Evolutionary conservation across 2,888 invertebrate species (phyloP), one percentile per base, ranked within the genome.

Genomic region (Dysmachus trigonus): DNA sequence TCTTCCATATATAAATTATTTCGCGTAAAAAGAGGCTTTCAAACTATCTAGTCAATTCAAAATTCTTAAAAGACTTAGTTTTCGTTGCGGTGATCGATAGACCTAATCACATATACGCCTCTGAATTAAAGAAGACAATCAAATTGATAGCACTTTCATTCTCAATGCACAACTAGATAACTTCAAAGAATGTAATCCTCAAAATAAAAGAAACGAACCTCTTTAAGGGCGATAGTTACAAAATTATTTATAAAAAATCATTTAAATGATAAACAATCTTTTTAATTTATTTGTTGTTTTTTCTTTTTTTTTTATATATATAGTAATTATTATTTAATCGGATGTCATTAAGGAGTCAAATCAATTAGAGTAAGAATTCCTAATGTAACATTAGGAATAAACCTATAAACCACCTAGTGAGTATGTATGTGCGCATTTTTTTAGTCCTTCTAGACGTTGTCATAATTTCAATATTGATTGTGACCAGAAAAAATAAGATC

Each of bases 281-380:
- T 35, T 13, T 81, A 53, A 81, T 62, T 81, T 81, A 81, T 81
- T 81, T 81, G 53, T 81, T 81, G 81, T 81, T 81, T 81, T 76
- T 81, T n/a, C n/a, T n/a, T n/a, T n/a, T n/a, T n/a, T n/a, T n/a
- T n/a, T n/a, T n/a, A n/a, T n/a, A n/a, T n/a, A n/a, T 53, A 33
- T 81, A 81, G 81, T 81, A 81, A 81, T 62, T 81, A 81, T 81
- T 81, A 81, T 81, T 81, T 81, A 81, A 81, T 81, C 81, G 53
- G 81, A 81, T 53, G 81, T 53, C 81, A 51, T 81, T 81, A 81
- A 81, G 53, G 31, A 81, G 51, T 81, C 53, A 62, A 81, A 53
- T 81, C 35, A 81, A 62, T 53, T 53, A 53, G 62, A 10, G 13
- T 62, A 81, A 81, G 62, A 62, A 5, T 81, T 81, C 62, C 47